These are phyloP conservation scores for Numenius arquata DNA, from an alignment of 2,113 vertebrate species.

Conservation along the genomic window DNA sequence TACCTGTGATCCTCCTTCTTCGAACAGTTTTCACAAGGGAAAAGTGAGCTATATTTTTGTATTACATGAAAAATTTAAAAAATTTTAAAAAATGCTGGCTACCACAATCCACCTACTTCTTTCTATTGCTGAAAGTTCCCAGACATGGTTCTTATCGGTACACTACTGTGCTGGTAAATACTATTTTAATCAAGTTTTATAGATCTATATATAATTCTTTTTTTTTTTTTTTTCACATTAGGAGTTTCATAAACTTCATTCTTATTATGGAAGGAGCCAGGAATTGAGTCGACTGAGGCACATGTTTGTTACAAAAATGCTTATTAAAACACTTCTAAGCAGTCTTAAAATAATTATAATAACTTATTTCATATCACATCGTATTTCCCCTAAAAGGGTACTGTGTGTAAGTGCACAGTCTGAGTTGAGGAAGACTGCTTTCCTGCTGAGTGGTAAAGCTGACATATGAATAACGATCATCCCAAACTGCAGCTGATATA, in stretches of 20 bases:
- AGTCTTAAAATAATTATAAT: background rate
- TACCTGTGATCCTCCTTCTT: background rate
- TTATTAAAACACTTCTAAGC: background rate
- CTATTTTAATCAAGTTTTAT: background rate
- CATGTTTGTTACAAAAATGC: background rate
- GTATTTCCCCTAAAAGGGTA: background rate
- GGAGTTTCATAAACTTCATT: background rate
- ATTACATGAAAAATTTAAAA: background rate
- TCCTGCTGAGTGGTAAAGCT: background rate
- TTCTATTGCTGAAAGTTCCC: background rate
- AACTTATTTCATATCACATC: background rate
- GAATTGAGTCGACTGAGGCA: background rate
- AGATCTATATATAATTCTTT: background rate
- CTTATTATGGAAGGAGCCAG: background rate
- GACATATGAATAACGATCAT: conserved; percentile 14
- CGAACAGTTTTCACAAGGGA: background rate
- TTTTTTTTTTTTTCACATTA: background rate
- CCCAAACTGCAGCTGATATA: conserved; percentile 3
- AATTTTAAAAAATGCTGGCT: background rate
- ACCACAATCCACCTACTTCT: background rate
- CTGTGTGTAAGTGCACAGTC: background rate
- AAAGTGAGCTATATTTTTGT: background rate
- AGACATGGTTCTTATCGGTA: background rate
- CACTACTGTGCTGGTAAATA: background rate
- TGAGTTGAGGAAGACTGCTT: background rate